These are phyloP conservation scores for Ambastaia sidthimunki DNA, from an alignment of 2,797 vertebrate genomes.

Conservation along the genomic window DNA sequence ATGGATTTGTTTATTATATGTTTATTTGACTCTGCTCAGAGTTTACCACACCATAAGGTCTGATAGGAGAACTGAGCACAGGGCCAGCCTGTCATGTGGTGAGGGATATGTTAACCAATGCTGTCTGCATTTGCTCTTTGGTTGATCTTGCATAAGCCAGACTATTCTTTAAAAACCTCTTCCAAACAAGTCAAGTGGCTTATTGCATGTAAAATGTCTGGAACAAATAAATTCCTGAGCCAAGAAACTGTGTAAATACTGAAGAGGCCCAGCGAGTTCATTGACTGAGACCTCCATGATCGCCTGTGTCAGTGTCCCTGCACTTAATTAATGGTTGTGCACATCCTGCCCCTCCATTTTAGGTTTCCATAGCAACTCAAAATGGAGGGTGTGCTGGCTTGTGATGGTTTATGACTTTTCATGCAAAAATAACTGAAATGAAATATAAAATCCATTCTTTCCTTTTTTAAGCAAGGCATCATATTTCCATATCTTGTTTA, in stretches of 20 bases:
- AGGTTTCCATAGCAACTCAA: slow-evolving; percentile 53
- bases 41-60: slow-evolving; percentile 10
- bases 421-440: slow-evolving; percentile 44
- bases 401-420: slow-evolving; percentile 22
- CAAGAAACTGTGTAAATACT: slow-evolving; percentile 54
- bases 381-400: slow-evolving; percentile 33
- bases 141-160: slow-evolving; percentile 19
- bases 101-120: not conserved
- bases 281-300: slow-evolving; percentile 63
- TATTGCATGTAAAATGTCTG: slow-evolving; percentile 57
- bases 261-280: slow-evolving; percentile 42
- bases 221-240: slow-evolving; percentile 54
- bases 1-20: slow-evolving; percentile 44
- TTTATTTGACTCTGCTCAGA: slow-evolving; percentile 24
- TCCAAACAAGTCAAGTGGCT: slow-evolving; percentile 40
- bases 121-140: slow-evolving; percentile 7
- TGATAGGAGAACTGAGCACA: not conserved
- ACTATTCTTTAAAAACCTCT: slow-evolving; percentile 20
- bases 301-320: slow-evolving; percentile 55
- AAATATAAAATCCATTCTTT: slow-evolving; percentile 38
- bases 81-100: not conserved
- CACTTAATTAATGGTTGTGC: slow-evolving; percentile 64
- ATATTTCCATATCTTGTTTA: not conserved
- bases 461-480: slow-evolving; percentile 21
- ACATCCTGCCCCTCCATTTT: slow-evolving; percentile 54